Base-by-base conservation (phyloP, 2,113 vertebrate species). In the Dinomys branickii region DNA sequence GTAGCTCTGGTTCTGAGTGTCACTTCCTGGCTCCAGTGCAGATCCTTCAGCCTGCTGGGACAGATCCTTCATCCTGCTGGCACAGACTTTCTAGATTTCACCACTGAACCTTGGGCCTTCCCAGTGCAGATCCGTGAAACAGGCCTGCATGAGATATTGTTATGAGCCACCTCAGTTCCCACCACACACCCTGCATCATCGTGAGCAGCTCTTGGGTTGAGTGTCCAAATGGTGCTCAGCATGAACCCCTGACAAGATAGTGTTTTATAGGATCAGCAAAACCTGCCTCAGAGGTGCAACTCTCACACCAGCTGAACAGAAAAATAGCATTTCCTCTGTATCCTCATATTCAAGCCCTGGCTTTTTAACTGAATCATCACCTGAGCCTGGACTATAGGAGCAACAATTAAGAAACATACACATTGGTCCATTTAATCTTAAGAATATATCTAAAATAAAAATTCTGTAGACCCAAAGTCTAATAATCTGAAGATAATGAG, bases 401-500 rank as follows among this genome's bases (percentile, higher is more conserved):
- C 10, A 28, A 78, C 77, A 30, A 41, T 78, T 58, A 95, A 84
- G 85, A 96, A 69, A 95, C 92, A 87, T 1, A 47, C 88, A 59
- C 24, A 9, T n/a, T 61, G 85, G 94, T 14, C 67, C 59, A 93
- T 84, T 91, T 94, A 94, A 80, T 69, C 90, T 75, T 82, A 38
- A 96, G 73, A 78, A 44, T 38, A 17, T 90, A 85, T 61, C 47
- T 44, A 50, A 88, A 52, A 14, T 35, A 78, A 22, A 73, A 94
- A 89, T 69, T 85, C n/a, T 86, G 5, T 81, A 86, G 41, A 84
- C 26, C 90, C 88, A 44, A 93, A 84, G 83, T 71, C 90, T 75
- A 94, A 84, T 56, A 47, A 61, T 22, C 94, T 94, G 65, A 88
- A 91, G 78, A 61, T 61, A 78, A 95, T 86, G 71, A 92, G 87